phyloP scores from a whole-genome alignment of 1,140 invertebrate species.

The Phenacoccus solenopsis region DNA sequence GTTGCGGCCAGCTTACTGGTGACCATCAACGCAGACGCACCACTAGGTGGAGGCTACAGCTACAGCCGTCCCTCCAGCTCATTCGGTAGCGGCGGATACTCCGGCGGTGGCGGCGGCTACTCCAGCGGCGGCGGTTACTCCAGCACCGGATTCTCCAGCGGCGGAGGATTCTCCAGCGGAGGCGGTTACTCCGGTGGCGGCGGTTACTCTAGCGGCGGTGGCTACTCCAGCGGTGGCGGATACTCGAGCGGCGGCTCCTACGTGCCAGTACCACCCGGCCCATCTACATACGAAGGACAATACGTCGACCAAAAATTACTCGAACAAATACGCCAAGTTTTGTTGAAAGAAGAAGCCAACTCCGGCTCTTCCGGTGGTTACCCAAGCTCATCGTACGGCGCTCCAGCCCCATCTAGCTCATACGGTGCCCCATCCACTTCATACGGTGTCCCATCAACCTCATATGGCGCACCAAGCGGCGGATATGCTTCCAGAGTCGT shows the following conservation, averaged over 20 bases:
- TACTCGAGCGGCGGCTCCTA: constrained; percentile 40
- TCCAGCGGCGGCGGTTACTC: constrained; percentile 26
- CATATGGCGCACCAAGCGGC: constrained; percentile 38
- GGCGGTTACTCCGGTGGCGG: constrained; percentile 37
- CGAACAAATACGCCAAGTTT: constrained; percentile 65
- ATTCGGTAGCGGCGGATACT: neutral
- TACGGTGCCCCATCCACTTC: constrained; percentile 38
- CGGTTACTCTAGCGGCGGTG: constrained; percentile 34
- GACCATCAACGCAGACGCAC: constrained; percentile 44
- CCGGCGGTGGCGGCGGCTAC: too few species aligned
- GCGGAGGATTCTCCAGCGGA: constrained; percentile 28
- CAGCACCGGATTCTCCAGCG: constrained; percentile 31
- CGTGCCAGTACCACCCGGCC: constrained; percentile 53
- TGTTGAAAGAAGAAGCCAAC: constrained; percentile 58
- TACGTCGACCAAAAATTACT: constrained; percentile 61
- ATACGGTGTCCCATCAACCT: constrained; percentile 40
- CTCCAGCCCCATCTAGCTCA: constrained; percentile 37
- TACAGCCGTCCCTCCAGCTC: constrained; percentile 47
- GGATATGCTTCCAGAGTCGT: constrained; percentile 47
- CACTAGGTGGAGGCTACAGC: constrained; percentile 45
- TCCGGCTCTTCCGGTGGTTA: constrained; percentile 36
- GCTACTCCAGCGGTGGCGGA: constrained; percentile 30
- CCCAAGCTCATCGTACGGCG: constrained; percentile 25
- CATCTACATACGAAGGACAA: constrained; percentile 60
- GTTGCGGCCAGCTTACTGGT: neutral